Base-by-base conservation (phyloP, 2,113 vertebrate species). In the Saccopteryx bilineata region DNA sequence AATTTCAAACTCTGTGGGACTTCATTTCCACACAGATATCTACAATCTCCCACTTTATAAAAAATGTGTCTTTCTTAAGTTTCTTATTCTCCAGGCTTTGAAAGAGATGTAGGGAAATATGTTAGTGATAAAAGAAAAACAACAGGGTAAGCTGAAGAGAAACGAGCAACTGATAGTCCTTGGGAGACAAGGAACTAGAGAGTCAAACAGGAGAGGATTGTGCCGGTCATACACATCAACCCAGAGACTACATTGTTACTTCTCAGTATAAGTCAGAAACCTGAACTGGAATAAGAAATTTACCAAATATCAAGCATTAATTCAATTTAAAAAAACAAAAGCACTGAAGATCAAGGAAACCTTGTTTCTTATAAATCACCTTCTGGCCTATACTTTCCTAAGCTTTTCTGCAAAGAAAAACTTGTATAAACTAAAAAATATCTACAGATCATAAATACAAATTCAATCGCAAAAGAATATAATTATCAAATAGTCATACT, bases 241-340 rank as follows among this genome's bases (percentile, higher is more conserved):
- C 83, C 6, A 71, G 7, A 72, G 3, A 17, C 2, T 5, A 68
- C 7, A 33, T 2, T 48, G 28, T 19, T 46, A 81, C 52, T 81
- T 74, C 76, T 76, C 39, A 80, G 13, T 58, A 81, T 58, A 92
- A 71, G 61, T 24, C 61, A 86, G 68, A 86, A 90, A 86, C 46
- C 1, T 90, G 28, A 80, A 94, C 14, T 56, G 1, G 15, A 68
- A 52, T 1, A 63, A 12, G 9, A 89, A 92, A 92, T 78, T 65
- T 81, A 15, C 33, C 31, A 82, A 87, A 71, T 52, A 76, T 21
- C 46, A 78, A 58, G 19, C 50, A 94, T 65, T 92, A 92, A 74
- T 76, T 94, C 68, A 86, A 86, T 65, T 33, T n/a, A 79, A 88
- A 82, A 88, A 52, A 60, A 74, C 23, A n/a, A 46, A 50, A 54